phyloP scores from a whole-genome alignment of 2,797 vertebrate genomes.

The Esox lucius region DNA sequence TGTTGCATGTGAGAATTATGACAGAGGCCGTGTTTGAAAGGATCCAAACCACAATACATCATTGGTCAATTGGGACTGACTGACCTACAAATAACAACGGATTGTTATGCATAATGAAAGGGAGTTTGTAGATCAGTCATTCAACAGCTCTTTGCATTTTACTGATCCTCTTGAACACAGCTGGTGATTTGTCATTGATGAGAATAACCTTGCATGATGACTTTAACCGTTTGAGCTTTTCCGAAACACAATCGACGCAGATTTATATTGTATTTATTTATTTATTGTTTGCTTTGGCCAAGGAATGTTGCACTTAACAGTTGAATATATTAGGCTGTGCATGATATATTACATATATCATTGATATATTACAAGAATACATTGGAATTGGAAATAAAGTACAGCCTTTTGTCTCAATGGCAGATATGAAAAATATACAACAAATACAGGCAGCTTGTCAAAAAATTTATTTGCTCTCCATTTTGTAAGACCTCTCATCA shows the following conservation, averaged over 20 bases:
- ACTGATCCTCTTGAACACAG: too few relatives aligned
- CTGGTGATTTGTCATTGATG: neutral
- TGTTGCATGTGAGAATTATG: slow-evolving; percentile 14
- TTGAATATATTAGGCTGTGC: slow-evolving; percentile 1
- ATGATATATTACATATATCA: too few relatives aligned
- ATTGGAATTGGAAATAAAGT: neutral
- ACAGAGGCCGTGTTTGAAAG: neutral
- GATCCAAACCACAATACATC: too few relatives aligned
- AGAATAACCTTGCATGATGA: slow-evolving; percentile 35
- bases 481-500: slow-evolving; percentile 41
- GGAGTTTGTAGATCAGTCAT: too few relatives aligned
- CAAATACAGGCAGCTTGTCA: slow-evolving; percentile 31
- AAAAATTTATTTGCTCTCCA: slow-evolving; percentile 34
- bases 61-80: too few relatives aligned
- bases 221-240: slow-evolving; percentile 21
- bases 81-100: too few relatives aligned
- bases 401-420: neutral
- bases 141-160: too few relatives aligned
- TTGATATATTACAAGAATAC: neutral
- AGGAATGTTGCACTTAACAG: neutral
- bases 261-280: too few relatives aligned
- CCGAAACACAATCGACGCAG: neutral
- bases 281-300: too few relatives aligned
- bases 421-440: slow-evolving; percentile 11
- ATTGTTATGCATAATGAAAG: too few relatives aligned